Evolutionary conservation across 2,888 invertebrate species (phyloP).

Genomic region (Cinara cedri): DNA sequence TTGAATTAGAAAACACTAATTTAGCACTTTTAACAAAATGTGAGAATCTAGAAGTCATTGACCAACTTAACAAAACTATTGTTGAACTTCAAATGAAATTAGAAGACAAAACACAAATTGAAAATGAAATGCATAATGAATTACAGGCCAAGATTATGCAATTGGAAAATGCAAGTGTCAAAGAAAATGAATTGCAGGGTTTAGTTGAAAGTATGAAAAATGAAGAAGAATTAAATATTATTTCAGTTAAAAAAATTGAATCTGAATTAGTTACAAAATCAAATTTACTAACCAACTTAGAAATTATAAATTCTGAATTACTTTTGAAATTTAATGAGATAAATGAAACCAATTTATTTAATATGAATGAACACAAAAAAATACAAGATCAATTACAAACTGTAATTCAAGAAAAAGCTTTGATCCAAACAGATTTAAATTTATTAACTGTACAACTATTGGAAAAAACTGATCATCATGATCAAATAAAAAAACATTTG

Average conservation of each 20-base stretch:
- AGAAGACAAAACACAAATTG: conserved; percentile 2
- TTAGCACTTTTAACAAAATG: conserved; percentile 21
- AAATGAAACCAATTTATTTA: not conserved
- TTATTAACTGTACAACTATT: not conserved
- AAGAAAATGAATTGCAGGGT: conserved; percentile 7
- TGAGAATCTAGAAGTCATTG: not conserved
- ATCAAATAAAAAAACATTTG: not conserved
- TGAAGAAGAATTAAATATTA: conserved; percentile 7
- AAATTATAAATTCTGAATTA: conserved; percentile 24
- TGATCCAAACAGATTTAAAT: conserved; percentile 22
- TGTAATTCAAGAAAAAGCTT: conserved; percentile 5
- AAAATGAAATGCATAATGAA: conserved; percentile 32
- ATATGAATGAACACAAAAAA: not conserved
- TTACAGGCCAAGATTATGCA: not conserved
- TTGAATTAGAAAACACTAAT: conserved; percentile 24
- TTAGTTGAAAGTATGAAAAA: conserved; percentile 35
- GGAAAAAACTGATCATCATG: conserved; percentile 7
- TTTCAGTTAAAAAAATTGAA: not conserved
- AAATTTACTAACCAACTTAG: conserved; percentile 12
- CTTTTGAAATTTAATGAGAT: conserved; percentile 1
- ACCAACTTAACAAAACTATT: conserved; percentile 17
- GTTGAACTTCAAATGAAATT: not conserved
- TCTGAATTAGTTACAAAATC: conserved; percentile 23
- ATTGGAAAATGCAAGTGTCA: conserved; percentile 14
- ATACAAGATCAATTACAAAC: not conserved